These are phyloP conservation scores for Sebastes wilsoni DNA, from an alignment of 2,797 vertebrate genomes.

Conservation along the genomic window DNA sequence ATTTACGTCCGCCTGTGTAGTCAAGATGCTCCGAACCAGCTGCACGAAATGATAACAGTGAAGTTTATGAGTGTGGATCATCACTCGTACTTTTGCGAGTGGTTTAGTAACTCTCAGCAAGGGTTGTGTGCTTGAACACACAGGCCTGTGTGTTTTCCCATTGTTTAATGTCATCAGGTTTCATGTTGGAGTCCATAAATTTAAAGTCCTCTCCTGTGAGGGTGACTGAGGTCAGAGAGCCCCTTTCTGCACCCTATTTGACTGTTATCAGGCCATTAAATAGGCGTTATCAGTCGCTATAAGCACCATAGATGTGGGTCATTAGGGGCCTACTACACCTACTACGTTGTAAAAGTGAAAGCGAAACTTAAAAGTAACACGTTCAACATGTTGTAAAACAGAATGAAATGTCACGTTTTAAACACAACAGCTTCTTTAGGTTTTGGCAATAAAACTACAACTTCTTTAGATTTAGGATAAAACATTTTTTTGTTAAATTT, in stretches of 20 bases:
- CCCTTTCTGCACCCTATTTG: background rate
- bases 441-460: too few relatives aligned
- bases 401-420: too few relatives aligned
- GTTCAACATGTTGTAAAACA: too few relatives aligned
- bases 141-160: background rate
- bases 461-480: too few relatives aligned
- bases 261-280: too few relatives aligned
- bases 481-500: too few relatives aligned
- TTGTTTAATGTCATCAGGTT: background rate
- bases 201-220: background rate
- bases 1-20: conserved; percentile 33
- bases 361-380: too few relatives aligned
- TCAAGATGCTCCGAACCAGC: conserved; percentile 48
- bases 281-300: too few relatives aligned
- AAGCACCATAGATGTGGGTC: too few relatives aligned
- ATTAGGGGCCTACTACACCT: too few relatives aligned
- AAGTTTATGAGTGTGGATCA: conserved; percentile 33
- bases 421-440: too few relatives aligned
- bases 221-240: background rate
- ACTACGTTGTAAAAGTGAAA: too few relatives aligned
- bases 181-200: background rate
- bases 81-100: conserved; percentile 27
- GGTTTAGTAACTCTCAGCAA: conserved; percentile 24
- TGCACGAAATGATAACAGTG: conserved; percentile 52
- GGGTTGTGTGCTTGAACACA: background rate